Conservation (phyloP, 30 jellyfish, hydroid and myxozoan genomes). For the Aurelia sp. region DNA sequence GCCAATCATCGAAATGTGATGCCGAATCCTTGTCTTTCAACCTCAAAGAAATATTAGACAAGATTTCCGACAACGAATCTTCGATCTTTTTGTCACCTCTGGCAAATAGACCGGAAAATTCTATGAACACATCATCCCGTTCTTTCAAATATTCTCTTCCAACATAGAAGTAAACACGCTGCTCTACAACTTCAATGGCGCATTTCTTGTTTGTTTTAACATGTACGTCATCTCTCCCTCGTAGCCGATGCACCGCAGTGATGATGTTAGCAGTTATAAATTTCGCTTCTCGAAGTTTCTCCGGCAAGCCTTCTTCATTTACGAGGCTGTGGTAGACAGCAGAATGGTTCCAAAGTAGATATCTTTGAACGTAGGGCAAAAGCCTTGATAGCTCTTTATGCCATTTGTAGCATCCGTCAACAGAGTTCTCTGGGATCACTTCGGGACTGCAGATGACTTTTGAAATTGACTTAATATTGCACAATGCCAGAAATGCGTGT, state of each 20-base stretch:
- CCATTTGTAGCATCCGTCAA: constrained; percentile 77
- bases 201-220: constrained; percentile 27
- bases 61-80: constrained; percentile 13
- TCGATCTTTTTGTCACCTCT: constrained; percentile 15
- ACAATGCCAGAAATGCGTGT: constrained; percentile 49
- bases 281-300: constrained; percentile 12
- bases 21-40: not conserved
- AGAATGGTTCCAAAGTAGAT: constrained; percentile 3
- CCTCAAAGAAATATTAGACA: not conserved
- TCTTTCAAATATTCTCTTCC: constrained; percentile 20
- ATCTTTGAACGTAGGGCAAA: constrained; percentile 70
- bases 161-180: constrained; percentile 32
- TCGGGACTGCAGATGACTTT: constrained; percentile 55
- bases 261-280: constrained; percentile 54
- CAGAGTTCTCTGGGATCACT: constrained; percentile 41
- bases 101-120: constrained; percentile 32
- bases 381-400: constrained; percentile 31
- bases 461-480: constrained; percentile 32
- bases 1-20: not conserved
- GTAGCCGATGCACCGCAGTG: constrained; percentile 53
- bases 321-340: constrained; percentile 35
- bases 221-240: constrained; percentile 35
- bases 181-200: constrained; percentile 28
- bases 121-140: constrained; percentile 39
- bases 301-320: constrained; percentile 15